Conservation (phyloP, 2,888 invertebrate genomes). For the Axea sp. region DNA sequence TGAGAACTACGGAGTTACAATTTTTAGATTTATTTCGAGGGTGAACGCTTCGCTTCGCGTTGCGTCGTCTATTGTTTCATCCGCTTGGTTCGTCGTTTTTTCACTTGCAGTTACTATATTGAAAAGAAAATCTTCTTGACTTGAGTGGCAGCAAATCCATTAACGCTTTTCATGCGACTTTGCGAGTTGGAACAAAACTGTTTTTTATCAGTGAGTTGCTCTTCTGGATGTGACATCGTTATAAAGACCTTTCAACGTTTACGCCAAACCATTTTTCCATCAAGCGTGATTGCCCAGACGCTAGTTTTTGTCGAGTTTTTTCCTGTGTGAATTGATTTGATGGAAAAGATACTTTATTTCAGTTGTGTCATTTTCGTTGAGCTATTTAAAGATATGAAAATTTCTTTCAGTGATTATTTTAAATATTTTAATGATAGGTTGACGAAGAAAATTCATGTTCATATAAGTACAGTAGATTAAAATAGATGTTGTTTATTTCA, state of each 20-base stretch:
- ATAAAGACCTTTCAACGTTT: slow-evolving; percentile 44
- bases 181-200: slow-evolving; percentile 42
- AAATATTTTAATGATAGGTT: too few species aligned
- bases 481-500: too few species aligned
- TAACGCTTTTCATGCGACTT: slow-evolving; percentile 48
- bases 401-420: too few species aligned
- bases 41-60: too few species aligned
- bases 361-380: too few species aligned
- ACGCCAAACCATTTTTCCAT: slow-evolving; percentile 49
- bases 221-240: slow-evolving; percentile 59
- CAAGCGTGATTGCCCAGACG: slow-evolving; percentile 16
- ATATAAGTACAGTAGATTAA: too few species aligned
- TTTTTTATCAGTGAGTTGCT: slow-evolving; percentile 40
- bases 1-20: too few species aligned
- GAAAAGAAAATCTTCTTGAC: slow-evolving; percentile 43
- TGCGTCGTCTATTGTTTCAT: slow-evolving; percentile 20
- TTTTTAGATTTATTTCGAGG: too few species aligned
- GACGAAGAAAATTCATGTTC: too few species aligned
- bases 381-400: too few species aligned
- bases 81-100: slow-evolving; percentile 21
- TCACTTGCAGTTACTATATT: slow-evolving; percentile 30
- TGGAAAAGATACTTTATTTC: too few species aligned
- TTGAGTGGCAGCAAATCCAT: slow-evolving; percentile 53
- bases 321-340: too few species aligned
- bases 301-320: slow-evolving; percentile 13